Conservation (phyloP, 1,140 invertebrate genomes). For the Nylanderia fulva region DNA sequence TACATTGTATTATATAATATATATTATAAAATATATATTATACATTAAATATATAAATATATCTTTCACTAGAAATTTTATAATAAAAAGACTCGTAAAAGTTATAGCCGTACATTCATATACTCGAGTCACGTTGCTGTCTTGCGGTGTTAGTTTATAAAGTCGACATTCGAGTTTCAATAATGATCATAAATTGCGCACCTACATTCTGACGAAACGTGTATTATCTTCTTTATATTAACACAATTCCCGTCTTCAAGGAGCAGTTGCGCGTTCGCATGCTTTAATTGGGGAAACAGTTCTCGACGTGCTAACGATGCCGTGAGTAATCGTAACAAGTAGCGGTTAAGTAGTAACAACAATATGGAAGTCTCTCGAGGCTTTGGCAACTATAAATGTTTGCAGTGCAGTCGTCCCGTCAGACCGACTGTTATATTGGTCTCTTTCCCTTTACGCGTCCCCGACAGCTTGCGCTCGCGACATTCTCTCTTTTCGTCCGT, state of each 20-base stretch:
- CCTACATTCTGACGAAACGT: neutral
- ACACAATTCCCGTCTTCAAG: slow-evolving; percentile 28
- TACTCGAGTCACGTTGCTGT: neutral
- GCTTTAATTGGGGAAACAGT: slow-evolving; percentile 68
- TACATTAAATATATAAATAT: too few relatives aligned
- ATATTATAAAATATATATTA: too few relatives aligned
- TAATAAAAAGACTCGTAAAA: neutral
- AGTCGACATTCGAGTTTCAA: neutral
- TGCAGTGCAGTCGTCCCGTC: slow-evolving; percentile 30
- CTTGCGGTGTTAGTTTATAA: neutral
- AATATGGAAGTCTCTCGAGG: slow-evolving; percentile 59
- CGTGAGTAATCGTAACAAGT: slow-evolving; percentile 69
- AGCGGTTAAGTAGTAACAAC: slow-evolving; percentile 65
- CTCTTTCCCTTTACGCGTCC: slow-evolving; percentile 19
- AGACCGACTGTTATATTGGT: slow-evolving; percentile 26
- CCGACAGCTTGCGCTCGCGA: slow-evolving; percentile 10
- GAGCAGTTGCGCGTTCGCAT: slow-evolving; percentile 32
- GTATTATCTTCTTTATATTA: slow-evolving; percentile 25
- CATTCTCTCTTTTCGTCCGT: slow-evolving; percentile 5
- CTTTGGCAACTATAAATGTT: slow-evolving; percentile 43
- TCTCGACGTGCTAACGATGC: slow-evolving; percentile 52
- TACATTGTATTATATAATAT: too few relatives aligned
- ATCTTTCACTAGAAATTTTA: neutral
- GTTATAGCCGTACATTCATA: neutral
- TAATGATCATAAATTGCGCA: neutral